phyloP scores from a whole-genome alignment of 2,797 vertebrate species.

The Myoxocephalus aenaeus region DNA sequence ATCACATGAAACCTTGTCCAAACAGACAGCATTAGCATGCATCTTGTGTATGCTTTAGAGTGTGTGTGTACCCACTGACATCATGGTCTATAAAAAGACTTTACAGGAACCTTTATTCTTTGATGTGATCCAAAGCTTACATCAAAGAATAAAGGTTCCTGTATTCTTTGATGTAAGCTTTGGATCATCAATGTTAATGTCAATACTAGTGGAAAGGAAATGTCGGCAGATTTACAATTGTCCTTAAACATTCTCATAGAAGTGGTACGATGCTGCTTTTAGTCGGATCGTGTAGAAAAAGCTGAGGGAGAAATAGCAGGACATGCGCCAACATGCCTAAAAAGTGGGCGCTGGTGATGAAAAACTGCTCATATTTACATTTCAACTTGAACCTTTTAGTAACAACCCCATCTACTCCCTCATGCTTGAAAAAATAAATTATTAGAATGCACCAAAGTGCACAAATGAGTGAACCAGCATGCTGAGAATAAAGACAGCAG shows the following conservation, averaged over 20 bases:
- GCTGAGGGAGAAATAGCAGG: background rate
- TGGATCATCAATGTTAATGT: constrained; percentile 5
- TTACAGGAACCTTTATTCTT: background rate
- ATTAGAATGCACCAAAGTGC: background rate
- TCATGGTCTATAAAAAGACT: constrained; percentile 28
- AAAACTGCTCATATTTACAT: constrained; percentile 25
- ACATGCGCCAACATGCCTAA: constrained; percentile 2
- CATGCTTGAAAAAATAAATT: no score
- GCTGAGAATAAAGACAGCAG: no score
- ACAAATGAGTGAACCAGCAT: constrained; percentile 6
- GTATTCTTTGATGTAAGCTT: no score
- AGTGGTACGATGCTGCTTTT: background rate
- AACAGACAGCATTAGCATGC: constrained; percentile 77
- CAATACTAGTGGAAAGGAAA: constrained; percentile 26
- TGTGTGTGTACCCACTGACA: background rate
- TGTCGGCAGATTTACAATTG: no score
- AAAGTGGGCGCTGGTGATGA: constrained; percentile 3
- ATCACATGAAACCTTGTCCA: constrained; percentile 69
- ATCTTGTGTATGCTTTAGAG: constrained; percentile 40
- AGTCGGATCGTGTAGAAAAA: background rate
- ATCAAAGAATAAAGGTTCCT: no score
- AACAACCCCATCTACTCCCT: background rate
- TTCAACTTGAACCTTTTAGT: background rate
- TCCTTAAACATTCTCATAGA: background rate
- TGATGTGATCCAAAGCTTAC: no score